A percentile compares a stretch with the other conserved stretches of the same genome.
Evolutionary conservation across 2,113 vertebrate genomes (phyloP).

Genomic region (Pterophyllum scalare): DNA sequence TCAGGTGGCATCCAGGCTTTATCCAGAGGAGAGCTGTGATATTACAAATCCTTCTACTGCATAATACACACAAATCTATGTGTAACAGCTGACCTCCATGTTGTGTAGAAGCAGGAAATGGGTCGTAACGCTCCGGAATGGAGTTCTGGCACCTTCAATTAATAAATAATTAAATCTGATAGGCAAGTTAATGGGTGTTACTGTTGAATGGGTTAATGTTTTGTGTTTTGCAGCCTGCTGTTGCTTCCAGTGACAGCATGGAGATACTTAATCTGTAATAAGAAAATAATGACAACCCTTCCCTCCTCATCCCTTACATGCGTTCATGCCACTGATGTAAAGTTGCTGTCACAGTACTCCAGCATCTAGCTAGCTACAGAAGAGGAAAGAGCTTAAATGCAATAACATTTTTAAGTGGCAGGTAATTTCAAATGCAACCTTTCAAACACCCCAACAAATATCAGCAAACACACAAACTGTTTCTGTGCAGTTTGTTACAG

Average conservation of each 20-base stretch:
- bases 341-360: neutral
- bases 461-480: neutral
- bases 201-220: neutral
- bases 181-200: neutral
- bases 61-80: neutral
- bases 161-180: conserved; percentile 6
- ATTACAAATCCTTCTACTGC: neutral
- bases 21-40: neutral
- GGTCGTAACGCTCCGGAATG: neutral
- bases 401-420: neutral
- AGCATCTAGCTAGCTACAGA: neutral
- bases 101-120: neutral
- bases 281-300: conserved; percentile 1
- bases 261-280: neutral
- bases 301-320: neutral
- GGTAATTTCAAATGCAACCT: neutral
- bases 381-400: neutral
- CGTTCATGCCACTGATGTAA: neutral
- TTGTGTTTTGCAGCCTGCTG: neutral
- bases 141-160: neutral
- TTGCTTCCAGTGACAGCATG: neutral
- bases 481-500: no score
- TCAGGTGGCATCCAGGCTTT: neutral
- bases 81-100: neutral
- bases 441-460: neutral